Evolutionary conservation across 2,888 invertebrate species (phyloP).

Genomic region (Drosophila affinis): DNA sequence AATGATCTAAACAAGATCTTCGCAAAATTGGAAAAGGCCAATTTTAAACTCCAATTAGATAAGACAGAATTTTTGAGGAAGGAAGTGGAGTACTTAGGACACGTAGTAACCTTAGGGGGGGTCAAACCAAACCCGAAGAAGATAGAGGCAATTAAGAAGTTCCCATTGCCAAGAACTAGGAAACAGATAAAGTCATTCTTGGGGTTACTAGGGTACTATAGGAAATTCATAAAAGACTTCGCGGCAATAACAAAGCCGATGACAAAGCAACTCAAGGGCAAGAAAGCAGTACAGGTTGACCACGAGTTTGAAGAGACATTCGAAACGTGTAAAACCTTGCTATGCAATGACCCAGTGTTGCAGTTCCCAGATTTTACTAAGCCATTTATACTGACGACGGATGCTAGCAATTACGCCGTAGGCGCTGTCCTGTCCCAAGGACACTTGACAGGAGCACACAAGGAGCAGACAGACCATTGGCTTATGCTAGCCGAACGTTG

Average conservation of each 20-base stretch:
- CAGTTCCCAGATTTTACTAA: neutral
- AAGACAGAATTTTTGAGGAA: constrained; percentile 6
- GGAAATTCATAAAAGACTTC: constrained; percentile 2
- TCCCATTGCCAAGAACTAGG: neutral
- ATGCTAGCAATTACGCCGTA: too few relatives aligned
- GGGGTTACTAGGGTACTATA: neutral
- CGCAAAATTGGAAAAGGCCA: neutral
- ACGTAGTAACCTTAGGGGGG: neutral
- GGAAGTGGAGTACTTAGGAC: constrained; percentile 4
- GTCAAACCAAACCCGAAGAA: constrained; percentile 5
- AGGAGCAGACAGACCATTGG: too few relatives aligned
- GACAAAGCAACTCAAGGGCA: constrained; percentile 9
- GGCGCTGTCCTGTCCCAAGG: too few relatives aligned
- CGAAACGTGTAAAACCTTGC: constrained; percentile 7
- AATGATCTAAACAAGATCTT: neutral
- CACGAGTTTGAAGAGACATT: constrained; percentile 1
- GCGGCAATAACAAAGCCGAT: constrained; percentile 1
- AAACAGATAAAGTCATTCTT: constrained; percentile 12
- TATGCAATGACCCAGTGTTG: constrained; percentile 8
- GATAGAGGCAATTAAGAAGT: constrained; percentile 1
- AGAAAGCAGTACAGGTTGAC: neutral
- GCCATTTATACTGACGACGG: too few relatives aligned
- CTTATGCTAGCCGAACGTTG: too few relatives aligned
- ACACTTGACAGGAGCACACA: too few relatives aligned
- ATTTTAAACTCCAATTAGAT: constrained; percentile 3